These are phyloP conservation scores for Linnaemya tessellans DNA, from an alignment of 2,888 invertebrate genomes.

Conservation along the genomic window DNA sequence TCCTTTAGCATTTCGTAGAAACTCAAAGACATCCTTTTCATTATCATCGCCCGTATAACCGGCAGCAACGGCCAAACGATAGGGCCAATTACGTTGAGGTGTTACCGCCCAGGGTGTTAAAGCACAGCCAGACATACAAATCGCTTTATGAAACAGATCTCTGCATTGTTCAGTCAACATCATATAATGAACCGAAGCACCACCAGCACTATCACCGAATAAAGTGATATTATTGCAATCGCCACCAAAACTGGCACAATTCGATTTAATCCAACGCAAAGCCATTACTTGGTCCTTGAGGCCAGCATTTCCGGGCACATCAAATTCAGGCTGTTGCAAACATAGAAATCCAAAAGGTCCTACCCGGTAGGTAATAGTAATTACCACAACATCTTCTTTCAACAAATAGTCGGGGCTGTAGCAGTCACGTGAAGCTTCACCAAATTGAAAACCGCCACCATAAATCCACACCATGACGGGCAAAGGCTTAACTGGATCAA, in stretches of 20 bases:
- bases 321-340: constrained; percentile 83
- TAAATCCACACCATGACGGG: constrained; percentile 85
- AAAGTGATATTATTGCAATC: constrained; percentile 84
- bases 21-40: constrained; percentile 80
- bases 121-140: constrained; percentile 82
- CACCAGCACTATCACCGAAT: constrained; percentile 85
- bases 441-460: constrained; percentile 84
- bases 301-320: constrained; percentile 85
- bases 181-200: constrained; percentile 84
- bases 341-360: constrained; percentile 84
- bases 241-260: constrained; percentile 84
- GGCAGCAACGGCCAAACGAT: constrained; percentile 80
- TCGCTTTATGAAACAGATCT: constrained; percentile 82
- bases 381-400: constrained; percentile 84
- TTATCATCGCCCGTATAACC: constrained; percentile 80
- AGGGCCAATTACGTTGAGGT: constrained; percentile 80
- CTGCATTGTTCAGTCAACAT: constrained; percentile 84
- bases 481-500: constrained; percentile 79
- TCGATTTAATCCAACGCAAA: constrained; percentile 84
- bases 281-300: constrained; percentile 85
- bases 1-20: constrained; percentile 80
- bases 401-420: constrained; percentile 84
- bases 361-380: constrained; percentile 84
- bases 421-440: constrained; percentile 82
- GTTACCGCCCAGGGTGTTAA: constrained; percentile 81